Percentiles rank a stretch among this genome's conserved stretches.
phyloP scores from a whole-genome alignment of 1,140 invertebrate species.

The Hetaerina americana region DNA sequence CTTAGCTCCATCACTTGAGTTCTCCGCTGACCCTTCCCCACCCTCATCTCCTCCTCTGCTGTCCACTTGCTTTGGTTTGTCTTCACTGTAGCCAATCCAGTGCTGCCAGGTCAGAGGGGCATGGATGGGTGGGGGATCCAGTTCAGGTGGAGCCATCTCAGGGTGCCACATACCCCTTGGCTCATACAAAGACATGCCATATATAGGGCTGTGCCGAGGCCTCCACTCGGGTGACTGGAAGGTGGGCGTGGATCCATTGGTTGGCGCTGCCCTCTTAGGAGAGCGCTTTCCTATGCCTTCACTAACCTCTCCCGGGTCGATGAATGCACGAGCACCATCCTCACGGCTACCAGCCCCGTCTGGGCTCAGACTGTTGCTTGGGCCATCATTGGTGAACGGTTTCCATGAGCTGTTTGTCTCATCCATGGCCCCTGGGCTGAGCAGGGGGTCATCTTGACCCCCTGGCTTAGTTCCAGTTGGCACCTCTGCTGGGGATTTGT shows the following conservation, averaged over 20 bases:
- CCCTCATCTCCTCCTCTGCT: too few relatives aligned
- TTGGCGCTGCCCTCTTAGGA: neutral
- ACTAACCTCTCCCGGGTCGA: neutral
- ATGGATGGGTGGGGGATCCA: slow-evolving; percentile 17
- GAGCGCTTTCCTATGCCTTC: neutral
- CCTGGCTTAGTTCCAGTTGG: neutral
- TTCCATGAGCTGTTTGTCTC: neutral
- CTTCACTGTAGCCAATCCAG: slow-evolving; percentile 11
- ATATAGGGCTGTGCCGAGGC: neutral
- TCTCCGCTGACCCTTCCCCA: too few relatives aligned
- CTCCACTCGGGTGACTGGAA: neutral
- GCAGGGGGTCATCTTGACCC: neutral
- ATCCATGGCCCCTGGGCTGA: neutral
- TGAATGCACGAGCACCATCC: neutral
- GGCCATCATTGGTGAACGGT: neutral
- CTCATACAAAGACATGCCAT: slow-evolving; percentile 3
- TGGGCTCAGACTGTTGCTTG: neutral
- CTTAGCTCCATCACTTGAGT: neutral
- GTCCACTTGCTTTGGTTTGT: too few relatives aligned
- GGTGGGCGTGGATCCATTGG: neutral
- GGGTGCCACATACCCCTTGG: neutral
- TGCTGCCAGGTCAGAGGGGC: slow-evolving; percentile 17
- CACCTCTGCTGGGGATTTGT: neutral
- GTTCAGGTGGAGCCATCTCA: slow-evolving; percentile 9
- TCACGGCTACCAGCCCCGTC: neutral